Base-by-base conservation (phyloP, 2,888 invertebrate species). In the Elmis aenea region DNA sequence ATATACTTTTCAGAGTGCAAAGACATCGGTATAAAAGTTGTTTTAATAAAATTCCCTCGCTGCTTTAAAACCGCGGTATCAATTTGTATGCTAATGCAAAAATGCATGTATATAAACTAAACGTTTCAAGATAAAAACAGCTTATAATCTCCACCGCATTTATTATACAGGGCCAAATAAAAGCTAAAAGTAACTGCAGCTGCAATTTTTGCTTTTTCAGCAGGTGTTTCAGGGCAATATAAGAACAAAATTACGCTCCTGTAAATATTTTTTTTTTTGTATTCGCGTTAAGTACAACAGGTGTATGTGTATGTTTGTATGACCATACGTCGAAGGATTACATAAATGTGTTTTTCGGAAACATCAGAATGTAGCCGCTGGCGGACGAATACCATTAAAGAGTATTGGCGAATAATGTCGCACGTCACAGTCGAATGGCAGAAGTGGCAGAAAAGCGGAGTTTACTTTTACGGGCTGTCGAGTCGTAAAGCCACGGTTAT, bases 401-500 rank as follows among this genome's bases (percentile, higher is more conserved):
- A n/a, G n/a, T n/a, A n/a, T n/a, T n/a, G n/a, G n/a, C n/a, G n/a
- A n/a, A n/a, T n/a, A n/a, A n/a, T n/a, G 8, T 18, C 18, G 18
- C 18, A 18, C 2, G 14, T 23, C 32, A 32, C 25, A 14, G 32
- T 32, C 32, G 23, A 23, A 32, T 24, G 25, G 32, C 18, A 3
- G 15, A 28, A 18, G 5, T 18, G 18, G n/a, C n/a, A n/a, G 18
- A 18, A 18, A 18, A 18, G 18, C 18, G 8, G n/a, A n/a, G n/a
- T 18, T 5, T 6, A 8, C 32, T 35, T 39, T 45, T 41, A 41
- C 41, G 38, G 37, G 28, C 41, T 42, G 36, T 29, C 32, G 38
- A 33, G 45, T 45, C 41, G 41, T 45, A 45, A 45, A 45, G 26
- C 22, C 26, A 23, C 38, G 31, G 38, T 38, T 38, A 33, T 33